Percentiles rank a stretch among this genome's conserved stretches.
These are phyloP conservation scores for Chalcosyrphus nemorum DNA, from an alignment of 2,888 invertebrate genomes.

Conservation along the genomic window DNA sequence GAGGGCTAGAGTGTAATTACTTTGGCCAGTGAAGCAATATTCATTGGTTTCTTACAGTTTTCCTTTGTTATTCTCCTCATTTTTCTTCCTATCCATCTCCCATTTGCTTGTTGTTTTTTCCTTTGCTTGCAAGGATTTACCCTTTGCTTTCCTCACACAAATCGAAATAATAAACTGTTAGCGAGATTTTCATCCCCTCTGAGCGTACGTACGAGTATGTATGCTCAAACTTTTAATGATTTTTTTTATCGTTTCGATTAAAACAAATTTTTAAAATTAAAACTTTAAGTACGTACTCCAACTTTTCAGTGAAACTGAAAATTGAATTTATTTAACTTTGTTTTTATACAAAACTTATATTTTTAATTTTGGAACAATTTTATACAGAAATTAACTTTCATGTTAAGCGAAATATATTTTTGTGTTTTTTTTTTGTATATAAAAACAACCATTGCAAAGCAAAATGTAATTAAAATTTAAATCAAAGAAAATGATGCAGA, in stretches of 20 bases:
- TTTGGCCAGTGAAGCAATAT: slow-evolving; percentile 39
- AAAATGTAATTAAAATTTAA: slow-evolving; percentile 49
- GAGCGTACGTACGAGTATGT: not conserved
- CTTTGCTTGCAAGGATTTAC: not conserved
- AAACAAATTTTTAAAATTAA: not conserved
- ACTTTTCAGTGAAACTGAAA: not conserved
- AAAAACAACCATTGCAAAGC: slow-evolving; percentile 30
- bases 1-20: slow-evolving; percentile 31
- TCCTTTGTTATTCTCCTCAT: not conserved
- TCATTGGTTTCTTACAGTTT: slow-evolving; percentile 52
- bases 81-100: not conserved
- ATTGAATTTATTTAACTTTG: not conserved
- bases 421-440: too few species aligned
- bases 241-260: not conserved
- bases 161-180: not conserved
- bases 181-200: not conserved
- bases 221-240: not conserved
- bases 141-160: not conserved
- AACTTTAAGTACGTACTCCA: not conserved
- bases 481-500: slow-evolving; percentile 27
- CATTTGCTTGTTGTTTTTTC: not conserved
- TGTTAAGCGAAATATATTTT: slow-evolving; percentile 32
- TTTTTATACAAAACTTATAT: not conserved
- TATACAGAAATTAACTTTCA: not conserved
- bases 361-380: not conserved